Evolutionary conservation across 1,140 invertebrate species (phyloP).

Genomic region (Nebria ingens): DNA sequence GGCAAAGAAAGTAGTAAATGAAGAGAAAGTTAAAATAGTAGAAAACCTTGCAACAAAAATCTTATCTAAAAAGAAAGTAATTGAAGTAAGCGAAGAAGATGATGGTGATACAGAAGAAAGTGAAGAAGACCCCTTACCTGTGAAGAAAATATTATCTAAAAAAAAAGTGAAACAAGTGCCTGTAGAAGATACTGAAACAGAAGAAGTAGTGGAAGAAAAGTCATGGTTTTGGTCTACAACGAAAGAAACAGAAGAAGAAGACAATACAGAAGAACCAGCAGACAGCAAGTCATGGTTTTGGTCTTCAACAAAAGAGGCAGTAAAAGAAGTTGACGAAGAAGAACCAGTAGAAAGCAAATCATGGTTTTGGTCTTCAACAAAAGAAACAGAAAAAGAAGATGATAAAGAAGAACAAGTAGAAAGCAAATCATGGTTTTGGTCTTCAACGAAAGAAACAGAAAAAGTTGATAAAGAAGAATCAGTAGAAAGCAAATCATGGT

Average conservation of each 20-base stretch:
- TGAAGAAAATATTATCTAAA: background rate
- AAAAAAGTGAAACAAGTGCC: background rate
- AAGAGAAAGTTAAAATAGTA: too few relatives aligned
- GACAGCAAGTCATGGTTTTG: background rate
- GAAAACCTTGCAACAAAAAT: too few relatives aligned
- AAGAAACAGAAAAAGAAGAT: conserved; percentile 16
- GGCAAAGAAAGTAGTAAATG: too few relatives aligned
- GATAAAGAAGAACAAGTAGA: conserved; percentile 14
- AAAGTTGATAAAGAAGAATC: conserved; percentile 1
- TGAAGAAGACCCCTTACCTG: too few relatives aligned
- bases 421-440: background rate
- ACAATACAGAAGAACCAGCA: conserved; percentile 12
- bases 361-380: conserved; percentile 19
- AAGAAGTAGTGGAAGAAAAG: conserved; percentile 11
- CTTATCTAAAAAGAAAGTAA: too few relatives aligned
- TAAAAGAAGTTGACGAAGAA: conserved; percentile 6
- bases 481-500: background rate
- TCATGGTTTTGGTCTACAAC: background rate
- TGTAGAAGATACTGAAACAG: conserved; percentile 4
- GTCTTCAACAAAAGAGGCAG: conserved; percentile 21
- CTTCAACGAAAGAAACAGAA: conserved; percentile 12
- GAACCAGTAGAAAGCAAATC: conserved; percentile 13
- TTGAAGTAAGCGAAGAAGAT: too few relatives aligned
- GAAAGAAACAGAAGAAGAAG: conserved; percentile 24
- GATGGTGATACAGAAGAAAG: too few relatives aligned